These are phyloP conservation scores for Hypotaenidia okinawae DNA, from an alignment of 2,797 vertebrate genomes.

Conservation along the genomic window DNA sequence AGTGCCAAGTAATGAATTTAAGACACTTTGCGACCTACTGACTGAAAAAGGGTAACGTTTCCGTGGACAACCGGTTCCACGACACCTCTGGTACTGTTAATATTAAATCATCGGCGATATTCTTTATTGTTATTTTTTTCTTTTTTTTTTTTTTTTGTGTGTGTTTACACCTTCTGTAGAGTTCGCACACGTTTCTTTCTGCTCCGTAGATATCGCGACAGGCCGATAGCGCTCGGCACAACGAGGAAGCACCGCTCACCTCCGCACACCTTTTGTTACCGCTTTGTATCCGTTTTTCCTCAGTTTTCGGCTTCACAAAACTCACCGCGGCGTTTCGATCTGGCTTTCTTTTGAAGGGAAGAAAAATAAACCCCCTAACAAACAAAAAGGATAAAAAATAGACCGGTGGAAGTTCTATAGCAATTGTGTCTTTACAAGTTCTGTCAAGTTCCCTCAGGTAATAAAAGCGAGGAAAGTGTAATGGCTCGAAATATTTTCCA, in stretches of 20 bases:
- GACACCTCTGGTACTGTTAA: slow-evolving; percentile 62
- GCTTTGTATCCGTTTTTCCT: neutral
- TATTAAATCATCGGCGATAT: slow-evolving; percentile 58
- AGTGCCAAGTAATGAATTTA: slow-evolving; percentile 80
- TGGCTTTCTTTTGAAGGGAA: neutral
- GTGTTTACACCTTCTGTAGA: neutral
- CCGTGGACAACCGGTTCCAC: slow-evolving; percentile 43
- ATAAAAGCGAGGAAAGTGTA: slow-evolving; percentile 34
- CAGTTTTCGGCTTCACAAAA: neutral
- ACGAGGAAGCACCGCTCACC: neutral
- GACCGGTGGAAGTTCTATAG: neutral
- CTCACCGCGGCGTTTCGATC: neutral
- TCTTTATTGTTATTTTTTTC: neutral
- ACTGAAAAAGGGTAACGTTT: slow-evolving; percentile 66
- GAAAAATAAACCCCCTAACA: no score
- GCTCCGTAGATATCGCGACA: neutral
- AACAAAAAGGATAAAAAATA: neutral
- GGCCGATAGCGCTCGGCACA: neutral
- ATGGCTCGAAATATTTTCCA: neutral
- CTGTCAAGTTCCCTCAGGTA: slow-evolving; percentile 43
- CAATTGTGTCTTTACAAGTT: slow-evolving; percentile 24
- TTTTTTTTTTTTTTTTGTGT: no score
- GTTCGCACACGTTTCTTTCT: neutral
- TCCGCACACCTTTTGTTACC: neutral
- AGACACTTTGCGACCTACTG: slow-evolving; percentile 78